Conservation (phyloP, 1,140 invertebrate species). For the Meloidogyne chitwoodi region DNA sequence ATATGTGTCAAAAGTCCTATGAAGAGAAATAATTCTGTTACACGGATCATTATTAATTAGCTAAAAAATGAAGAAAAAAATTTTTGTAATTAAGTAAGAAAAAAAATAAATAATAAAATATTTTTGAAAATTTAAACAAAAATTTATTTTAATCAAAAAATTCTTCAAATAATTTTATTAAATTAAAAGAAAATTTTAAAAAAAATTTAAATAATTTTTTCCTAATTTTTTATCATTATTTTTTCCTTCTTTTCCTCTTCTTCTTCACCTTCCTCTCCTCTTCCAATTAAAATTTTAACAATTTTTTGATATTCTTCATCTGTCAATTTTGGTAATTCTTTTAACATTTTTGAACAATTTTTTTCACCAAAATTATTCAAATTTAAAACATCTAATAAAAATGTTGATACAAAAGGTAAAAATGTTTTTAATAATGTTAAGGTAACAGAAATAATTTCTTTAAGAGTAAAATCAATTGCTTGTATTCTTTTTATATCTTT, state of each 20-base stretch:
- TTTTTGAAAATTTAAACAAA: too few relatives aligned
- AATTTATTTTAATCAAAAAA: too few relatives aligned
- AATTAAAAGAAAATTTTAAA: not conserved
- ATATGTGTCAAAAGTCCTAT: slow-evolving; percentile 68
- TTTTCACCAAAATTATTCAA: not conserved
- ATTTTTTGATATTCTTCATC: not conserved
- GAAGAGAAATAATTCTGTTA: slow-evolving; percentile 48
- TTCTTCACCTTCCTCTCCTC: not conserved
- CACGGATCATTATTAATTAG: not conserved
- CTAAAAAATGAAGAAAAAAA: too few relatives aligned
- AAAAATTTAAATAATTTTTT: too few relatives aligned
- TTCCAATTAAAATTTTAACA: not conserved
- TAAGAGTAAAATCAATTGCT: not conserved
- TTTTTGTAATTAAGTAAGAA: too few relatives aligned
- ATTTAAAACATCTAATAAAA: slow-evolving; percentile 9
- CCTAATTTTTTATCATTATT: not conserved
- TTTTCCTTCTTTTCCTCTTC: not conserved
- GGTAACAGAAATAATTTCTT: not conserved
- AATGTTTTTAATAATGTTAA: slow-evolving; percentile 14
- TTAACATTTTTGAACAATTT: too few relatives aligned
- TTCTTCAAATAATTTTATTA: too few relatives aligned
- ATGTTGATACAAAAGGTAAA: slow-evolving; percentile 27
- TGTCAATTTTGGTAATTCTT: not conserved
- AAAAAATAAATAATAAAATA: too few relatives aligned
- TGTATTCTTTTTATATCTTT: not conserved